phyloP scores from a whole-genome alignment of 1,140 invertebrate genomes.

The Ditylenchus dipsaci region DNA sequence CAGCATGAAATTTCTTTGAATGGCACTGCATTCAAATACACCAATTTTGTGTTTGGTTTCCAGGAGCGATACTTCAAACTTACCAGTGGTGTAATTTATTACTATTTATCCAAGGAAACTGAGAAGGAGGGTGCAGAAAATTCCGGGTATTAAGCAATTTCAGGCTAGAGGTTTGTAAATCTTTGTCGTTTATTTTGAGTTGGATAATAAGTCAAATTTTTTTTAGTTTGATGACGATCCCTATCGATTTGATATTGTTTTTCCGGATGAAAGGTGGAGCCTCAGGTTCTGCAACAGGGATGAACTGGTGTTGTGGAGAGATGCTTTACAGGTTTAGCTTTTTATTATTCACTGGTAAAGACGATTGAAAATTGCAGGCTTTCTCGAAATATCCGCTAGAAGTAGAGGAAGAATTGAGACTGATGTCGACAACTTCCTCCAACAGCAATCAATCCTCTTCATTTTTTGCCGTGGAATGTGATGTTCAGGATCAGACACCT shows the following conservation, averaged over 20 bases:
- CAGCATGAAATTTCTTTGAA: slow-evolving; percentile 15
- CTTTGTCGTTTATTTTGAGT: not conserved
- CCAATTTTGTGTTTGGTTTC: slow-evolving; percentile 27
- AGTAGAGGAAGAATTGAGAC: not conserved
- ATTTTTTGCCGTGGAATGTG: not conserved
- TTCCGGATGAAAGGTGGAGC: slow-evolving; percentile 31
- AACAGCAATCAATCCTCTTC: not conserved
- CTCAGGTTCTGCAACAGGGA: slow-evolving; percentile 22
- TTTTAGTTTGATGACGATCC: slow-evolving; percentile 37
- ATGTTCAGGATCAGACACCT: not conserved
- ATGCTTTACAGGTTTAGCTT: slow-evolving; percentile 28
- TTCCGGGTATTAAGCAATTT: slow-evolving; percentile 30
- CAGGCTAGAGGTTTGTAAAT: slow-evolving; percentile 22
- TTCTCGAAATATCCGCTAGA: too few species aligned
- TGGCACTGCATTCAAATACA: slow-evolving; percentile 16
- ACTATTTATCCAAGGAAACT: slow-evolving; percentile 31
- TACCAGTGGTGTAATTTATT: slow-evolving; percentile 28
- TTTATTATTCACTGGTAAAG: too few species aligned
- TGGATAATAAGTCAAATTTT: not conserved
- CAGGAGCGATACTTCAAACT: slow-evolving; percentile 42
- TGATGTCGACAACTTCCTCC: not conserved
- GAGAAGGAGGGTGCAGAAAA: slow-evolving; percentile 33
- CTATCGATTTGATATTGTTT: slow-evolving; percentile 21
- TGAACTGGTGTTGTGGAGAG: slow-evolving; percentile 25
- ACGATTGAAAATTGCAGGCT: too few species aligned